These are phyloP conservation scores for Exephanes ischioxanthus DNA, from an alignment of 2,888 invertebrate genomes.

Conservation along the genomic window DNA sequence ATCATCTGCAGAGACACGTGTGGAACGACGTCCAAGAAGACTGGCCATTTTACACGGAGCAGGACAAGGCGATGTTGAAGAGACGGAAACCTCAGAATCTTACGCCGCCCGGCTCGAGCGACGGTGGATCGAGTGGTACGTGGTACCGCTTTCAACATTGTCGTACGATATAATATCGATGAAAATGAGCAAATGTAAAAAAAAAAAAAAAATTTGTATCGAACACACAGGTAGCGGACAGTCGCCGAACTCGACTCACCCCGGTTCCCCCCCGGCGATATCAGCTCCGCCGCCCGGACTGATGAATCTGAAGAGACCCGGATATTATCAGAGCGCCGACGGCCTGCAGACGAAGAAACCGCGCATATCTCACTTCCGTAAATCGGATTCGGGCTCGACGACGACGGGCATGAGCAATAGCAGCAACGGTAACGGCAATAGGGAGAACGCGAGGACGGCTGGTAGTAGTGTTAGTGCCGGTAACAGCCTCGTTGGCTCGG, in stretches of 20 bases:
- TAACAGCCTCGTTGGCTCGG: conserved; percentile 25
- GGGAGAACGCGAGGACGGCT: conserved; percentile 77
- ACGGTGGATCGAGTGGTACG: conserved; percentile 89
- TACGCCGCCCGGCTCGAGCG: conserved; percentile 95
- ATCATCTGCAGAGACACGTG: conserved; percentile 93
- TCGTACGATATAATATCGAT: background rate
- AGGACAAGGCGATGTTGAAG: conserved; percentile 95
- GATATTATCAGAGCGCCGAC: conserved; percentile 87
- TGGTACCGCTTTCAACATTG: conserved; percentile 1
- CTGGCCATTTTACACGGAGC: conserved; percentile 97
- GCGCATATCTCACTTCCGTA: conserved; percentile 94
- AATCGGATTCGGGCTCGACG: conserved; percentile 85
- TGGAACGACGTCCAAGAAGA: conserved; percentile 98
- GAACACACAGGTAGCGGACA: conserved; percentile 88
- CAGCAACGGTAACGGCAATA: conserved; percentile 67
- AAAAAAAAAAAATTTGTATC: background rate
- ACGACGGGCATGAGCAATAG: conserved; percentile 77
- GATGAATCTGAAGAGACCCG: conserved; percentile 88
- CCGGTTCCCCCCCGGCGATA: conserved; percentile 89
- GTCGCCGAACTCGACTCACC: conserved; percentile 91
- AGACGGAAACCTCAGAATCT: conserved; percentile 96
- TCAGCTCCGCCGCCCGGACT: conserved; percentile 85
- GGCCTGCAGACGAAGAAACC: conserved; percentile 90
- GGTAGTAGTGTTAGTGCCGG: conserved; percentile 69
- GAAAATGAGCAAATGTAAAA: background rate